Base-by-base conservation (phyloP, 2,113 vertebrate genomes). In the Cyprinodon brontotheroides region DNA sequence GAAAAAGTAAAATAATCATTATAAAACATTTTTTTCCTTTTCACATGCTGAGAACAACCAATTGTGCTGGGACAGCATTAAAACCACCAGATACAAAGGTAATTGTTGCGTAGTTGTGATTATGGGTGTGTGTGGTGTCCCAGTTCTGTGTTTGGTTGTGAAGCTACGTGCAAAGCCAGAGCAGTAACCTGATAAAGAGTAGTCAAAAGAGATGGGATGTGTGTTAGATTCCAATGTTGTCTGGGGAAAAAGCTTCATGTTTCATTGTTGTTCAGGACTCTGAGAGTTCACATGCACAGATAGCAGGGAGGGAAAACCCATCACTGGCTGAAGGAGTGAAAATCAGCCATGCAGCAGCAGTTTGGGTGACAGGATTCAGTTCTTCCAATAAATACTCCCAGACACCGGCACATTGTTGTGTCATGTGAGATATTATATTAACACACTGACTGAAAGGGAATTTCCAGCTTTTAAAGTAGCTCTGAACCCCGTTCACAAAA, bases 191-290 rank as follows among this genome's bases (percentile, higher is more conserved):
- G 84, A 89, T 84, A 84, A 77, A n/a, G 60, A 66, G 74, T 77
- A 77, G 75, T 40, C 85, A 73, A 74, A 62, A 53, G 78, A 73
- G 69, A 43, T 81, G 79, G 87, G 82, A 45, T 61, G 36, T 62
- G 90, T 85, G 73, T 90, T n/a, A 10, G 65, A 84, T 92, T 88
- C 60, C 90, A 2, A 41, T 29, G 57, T 71, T 87, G 90, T 86
- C 86, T 82, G 85, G 74, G 77, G 75, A n/a, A 65, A 84, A 84
- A 71, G 81, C 14, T 5, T 91, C 40, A 5, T 13, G 74, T 93
- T 92, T 79, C 86, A 70, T 48, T 87, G 75, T 82, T 74, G 67
- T 61, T 45, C 66, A 60, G 65, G 83, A 89, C 86, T 89, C 72
- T 8, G 77, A 88, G 67, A 72, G 75, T 72, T 81, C 39, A 79